A percentile compares a stretch with the other conserved stretches of the same genome.
These are phyloP conservation scores for Trachymyrmex septentrionalis DNA, from an alignment of 1,140 invertebrate genomes.

Conservation along the genomic window DNA sequence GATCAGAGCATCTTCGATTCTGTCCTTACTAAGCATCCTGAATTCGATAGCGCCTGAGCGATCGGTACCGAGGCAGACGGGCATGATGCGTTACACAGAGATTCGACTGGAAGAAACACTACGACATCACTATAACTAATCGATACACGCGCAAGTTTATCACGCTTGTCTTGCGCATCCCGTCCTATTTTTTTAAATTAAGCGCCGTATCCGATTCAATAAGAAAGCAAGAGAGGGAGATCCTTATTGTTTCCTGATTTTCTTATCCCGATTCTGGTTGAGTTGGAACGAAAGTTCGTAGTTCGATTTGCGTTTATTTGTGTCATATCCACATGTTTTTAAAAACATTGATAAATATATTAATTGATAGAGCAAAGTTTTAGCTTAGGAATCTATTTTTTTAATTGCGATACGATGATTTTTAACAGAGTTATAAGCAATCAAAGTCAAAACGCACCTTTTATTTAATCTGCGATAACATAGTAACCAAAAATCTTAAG, in stretches of 20 bases:
- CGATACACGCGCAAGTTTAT: slow-evolving; percentile 48
- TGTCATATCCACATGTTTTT: no score
- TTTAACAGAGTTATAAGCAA: no score
- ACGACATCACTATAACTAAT: slow-evolving; percentile 38
- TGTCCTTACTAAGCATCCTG: slow-evolving; percentile 67
- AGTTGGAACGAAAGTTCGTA: no score
- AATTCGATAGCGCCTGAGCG: slow-evolving; percentile 67
- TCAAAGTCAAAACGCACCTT: no score
- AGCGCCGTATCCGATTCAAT: not conserved
- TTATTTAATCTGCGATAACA: no score
- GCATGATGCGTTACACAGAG: not conserved
- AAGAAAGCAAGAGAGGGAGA: not conserved
- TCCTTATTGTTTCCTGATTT: not conserved
- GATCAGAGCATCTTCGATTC: slow-evolving; percentile 67
- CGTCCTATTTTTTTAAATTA: not conserved
- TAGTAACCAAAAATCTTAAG: no score
- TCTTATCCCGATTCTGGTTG: no score
- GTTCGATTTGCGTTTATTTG: no score
- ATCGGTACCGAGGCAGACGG: slow-evolving; percentile 12
- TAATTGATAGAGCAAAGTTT: no score
- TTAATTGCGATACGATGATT: no score
- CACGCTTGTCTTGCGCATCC: slow-evolving; percentile 43
- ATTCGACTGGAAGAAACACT: slow-evolving; percentile 25
- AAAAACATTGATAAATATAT: no score
- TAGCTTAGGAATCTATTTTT: no score